Evolutionary conservation across 2,113 vertebrate species (phyloP).

Genomic region (Scartelaos histophorus): DNA sequence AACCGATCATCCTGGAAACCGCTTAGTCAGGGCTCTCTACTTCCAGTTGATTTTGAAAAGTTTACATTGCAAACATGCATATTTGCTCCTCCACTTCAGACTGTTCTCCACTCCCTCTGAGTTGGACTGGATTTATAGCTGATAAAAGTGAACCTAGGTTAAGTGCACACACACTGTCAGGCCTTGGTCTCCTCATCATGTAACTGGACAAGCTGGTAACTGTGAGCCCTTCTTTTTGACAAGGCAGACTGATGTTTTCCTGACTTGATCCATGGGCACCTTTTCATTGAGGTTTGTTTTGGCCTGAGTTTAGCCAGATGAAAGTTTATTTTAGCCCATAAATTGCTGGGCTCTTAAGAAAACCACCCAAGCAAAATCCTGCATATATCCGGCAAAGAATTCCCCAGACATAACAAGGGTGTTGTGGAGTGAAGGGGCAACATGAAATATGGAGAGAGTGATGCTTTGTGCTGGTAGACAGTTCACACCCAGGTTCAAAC

Average conservation of each 20-base stretch:
- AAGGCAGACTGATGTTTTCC: constrained; percentile 71
- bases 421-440: constrained; percentile 60
- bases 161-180: constrained; percentile 29
- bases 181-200: constrained; percentile 48
- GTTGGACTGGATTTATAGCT: constrained; percentile 42
- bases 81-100: constrained; percentile 4
- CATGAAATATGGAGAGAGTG: constrained; percentile 44
- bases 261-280: constrained; percentile 63
- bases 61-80: neutral
- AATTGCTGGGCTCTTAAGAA: constrained; percentile 72
- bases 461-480: constrained; percentile 49
- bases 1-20: neutral
- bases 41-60: neutral
- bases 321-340: constrained; percentile 77
- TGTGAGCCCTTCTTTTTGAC: constrained; percentile 65
- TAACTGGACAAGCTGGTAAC: constrained; percentile 52
- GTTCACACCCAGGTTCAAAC: constrained; percentile 43
- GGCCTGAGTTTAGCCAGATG: constrained; percentile 70
- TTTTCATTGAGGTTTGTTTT: constrained; percentile 76
- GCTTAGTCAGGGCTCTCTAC: neutral
- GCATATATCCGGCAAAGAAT: constrained; percentile 67
- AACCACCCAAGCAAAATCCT: constrained; percentile 72
- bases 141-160: constrained; percentile 34
- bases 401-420: constrained; percentile 63
- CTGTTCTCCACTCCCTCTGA: constrained; percentile 15